Base-by-base conservation (phyloP, 2,888 invertebrate genomes). In the Polietes domitor region DNA sequence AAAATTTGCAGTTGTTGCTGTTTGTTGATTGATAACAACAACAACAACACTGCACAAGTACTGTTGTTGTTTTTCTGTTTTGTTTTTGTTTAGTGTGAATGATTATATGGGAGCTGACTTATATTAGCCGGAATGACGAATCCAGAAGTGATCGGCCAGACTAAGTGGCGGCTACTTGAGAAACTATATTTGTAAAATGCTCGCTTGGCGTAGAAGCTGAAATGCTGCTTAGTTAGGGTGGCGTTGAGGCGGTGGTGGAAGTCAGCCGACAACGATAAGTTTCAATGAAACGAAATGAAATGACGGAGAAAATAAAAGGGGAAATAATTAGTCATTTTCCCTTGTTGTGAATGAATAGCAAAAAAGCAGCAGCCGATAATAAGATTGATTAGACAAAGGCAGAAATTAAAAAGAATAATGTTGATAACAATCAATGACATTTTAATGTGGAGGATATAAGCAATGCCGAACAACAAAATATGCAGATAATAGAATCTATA, bases 151-250 rank as follows among this genome's bases (percentile, higher is more conserved):
- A 53, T 53, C 53, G 28, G n/a, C 61, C 32, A 71, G 71, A 71
- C 71, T 53, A 71, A 71, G 53, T 71, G 71, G 71, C 71, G 71
- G 41, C 71, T 71, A 71, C 53, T 71, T 71, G 53, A 19, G 53
- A 26, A 32, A 32, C 53, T 32, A 71, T n/a, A n/a, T n/a, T 3
- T 26, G 9, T 12, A 12, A 47, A 28, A 28, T 24, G 9, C n/a
- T n/a, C n/a, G n/a, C n/a, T n/a, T n/a, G n/a, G n/a, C n/a, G n/a
- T 15, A 19, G 26, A 1, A n/a, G 7, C 15, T 61, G n/a, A 41
- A 47, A n/a, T 15, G 55, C 15, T 61, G 26, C 47, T 4, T 19
- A 58, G 58, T n/a, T 47, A 61, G 28, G 3, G 28, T 9, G 10
- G 61, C n/a, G n/a, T n/a, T n/a, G n/a, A n/a, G n/a, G n/a, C n/a